Evolutionary conservation across 1,140 invertebrate species (phyloP).

Genomic region (Psilanteris sp.): DNA sequence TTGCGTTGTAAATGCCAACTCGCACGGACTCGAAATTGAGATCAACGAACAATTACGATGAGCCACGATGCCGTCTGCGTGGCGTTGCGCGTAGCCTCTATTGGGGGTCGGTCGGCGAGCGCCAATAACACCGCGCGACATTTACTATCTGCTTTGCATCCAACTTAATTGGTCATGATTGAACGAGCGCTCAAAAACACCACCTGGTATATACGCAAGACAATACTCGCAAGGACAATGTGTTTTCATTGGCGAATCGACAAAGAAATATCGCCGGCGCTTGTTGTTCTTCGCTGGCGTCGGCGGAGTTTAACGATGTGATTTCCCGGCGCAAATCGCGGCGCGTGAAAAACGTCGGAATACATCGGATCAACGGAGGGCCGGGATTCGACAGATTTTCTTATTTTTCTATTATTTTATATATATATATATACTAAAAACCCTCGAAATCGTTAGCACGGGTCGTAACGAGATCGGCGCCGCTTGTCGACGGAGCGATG

Average conservation of each 20-base stretch:
- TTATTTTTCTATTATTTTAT: too few relatives aligned
- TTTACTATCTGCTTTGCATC: slow-evolving; percentile 61
- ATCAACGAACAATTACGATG: slow-evolving; percentile 72
- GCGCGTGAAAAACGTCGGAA: too few relatives aligned
- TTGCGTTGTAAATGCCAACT: slow-evolving; percentile 33
- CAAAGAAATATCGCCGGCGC: slow-evolving; percentile 9
- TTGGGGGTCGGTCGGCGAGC: slow-evolving; percentile 52
- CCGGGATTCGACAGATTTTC: too few relatives aligned
- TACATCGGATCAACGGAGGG: too few relatives aligned
- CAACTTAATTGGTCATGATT: slow-evolving; percentile 68
- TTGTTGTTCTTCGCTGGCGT: too few relatives aligned
- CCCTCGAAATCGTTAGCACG: too few relatives aligned
- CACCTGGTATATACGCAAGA: slow-evolving; percentile 47
- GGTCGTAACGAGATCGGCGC: too few relatives aligned
- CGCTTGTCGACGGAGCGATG: too few relatives aligned
- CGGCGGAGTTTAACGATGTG: too few relatives aligned
- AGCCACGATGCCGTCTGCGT: slow-evolving; percentile 43
- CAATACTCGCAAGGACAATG: slow-evolving; percentile 36
- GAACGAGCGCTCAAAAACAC: slow-evolving; percentile 53
- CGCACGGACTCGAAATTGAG: slow-evolving; percentile 64
- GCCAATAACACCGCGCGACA: slow-evolving; percentile 63
- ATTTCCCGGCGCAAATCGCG: too few relatives aligned
- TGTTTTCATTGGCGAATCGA: slow-evolving; percentile 10
- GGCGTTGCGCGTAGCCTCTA: slow-evolving; percentile 37
- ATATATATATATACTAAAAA: too few relatives aligned